A percentile compares a stretch with the other conserved stretches of the same genome.
Conservation (phyloP, 2,797 vertebrate genomes). For the Gorsachius magnificus region DNA sequence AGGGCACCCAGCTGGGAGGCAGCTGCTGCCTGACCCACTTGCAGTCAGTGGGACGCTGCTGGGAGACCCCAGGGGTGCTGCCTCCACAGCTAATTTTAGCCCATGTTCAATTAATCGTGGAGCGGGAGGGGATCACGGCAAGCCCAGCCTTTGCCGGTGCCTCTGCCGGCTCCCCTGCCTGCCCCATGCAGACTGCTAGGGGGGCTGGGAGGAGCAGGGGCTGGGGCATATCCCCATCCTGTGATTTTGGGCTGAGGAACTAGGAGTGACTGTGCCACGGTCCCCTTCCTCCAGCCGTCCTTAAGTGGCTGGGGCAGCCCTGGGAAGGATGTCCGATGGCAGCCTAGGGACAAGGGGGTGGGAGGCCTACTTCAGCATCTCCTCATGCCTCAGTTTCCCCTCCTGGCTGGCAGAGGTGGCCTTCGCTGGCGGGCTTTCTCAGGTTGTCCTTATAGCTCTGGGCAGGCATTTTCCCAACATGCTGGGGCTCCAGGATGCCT, state of each 20-base stretch:
- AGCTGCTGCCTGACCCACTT: slow-evolving; percentile 19
- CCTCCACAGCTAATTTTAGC: slow-evolving; percentile 27
- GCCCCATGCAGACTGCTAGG: fast-evolving
- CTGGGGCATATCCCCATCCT: fast-evolving
- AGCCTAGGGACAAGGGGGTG: neutral
- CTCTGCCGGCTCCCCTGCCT: neutral
- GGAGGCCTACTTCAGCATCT: neutral
- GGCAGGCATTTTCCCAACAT: neutral
- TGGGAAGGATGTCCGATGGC: fast-evolving
- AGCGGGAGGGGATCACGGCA: fast-evolving
- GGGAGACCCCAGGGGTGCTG: slow-evolving; percentile 31
- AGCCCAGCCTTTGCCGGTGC: neutral
- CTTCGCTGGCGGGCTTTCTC: neutral
- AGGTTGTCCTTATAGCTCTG: neutral
- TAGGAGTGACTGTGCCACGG: neutral
- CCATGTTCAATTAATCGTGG: slow-evolving; percentile 8
- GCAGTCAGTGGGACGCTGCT: neutral
- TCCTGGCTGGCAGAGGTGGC: neutral
- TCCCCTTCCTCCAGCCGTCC: neutral
- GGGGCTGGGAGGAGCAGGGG: neutral
- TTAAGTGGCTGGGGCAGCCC: neutral
- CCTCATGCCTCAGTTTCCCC: neutral
- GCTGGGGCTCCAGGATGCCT: neutral
- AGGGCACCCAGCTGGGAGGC: neutral
- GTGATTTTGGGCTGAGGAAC: neutral